A percentile compares a stretch with the other conserved stretches of the same genome.
Evolutionary conservation across 2,888 invertebrate genomes (phyloP).

Genomic region (Hybos culiciformis): DNA sequence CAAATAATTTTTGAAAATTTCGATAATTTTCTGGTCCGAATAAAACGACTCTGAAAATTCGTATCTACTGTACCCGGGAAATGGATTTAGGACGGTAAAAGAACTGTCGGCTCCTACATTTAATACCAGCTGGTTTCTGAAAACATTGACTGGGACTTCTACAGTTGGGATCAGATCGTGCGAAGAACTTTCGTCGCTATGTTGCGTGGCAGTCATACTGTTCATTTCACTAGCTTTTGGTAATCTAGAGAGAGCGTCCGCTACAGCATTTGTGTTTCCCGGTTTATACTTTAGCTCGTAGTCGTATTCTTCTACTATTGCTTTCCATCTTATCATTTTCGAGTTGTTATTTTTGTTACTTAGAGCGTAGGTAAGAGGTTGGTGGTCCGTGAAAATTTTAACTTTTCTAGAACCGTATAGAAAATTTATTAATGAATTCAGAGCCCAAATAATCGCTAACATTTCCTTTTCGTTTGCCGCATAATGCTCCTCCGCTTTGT

Average conservation of each 20-base stretch:
- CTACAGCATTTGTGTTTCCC: slow-evolving; percentile 3
- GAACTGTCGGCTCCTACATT: background rate
- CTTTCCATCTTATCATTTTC: slow-evolving; percentile 8
- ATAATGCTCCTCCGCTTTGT: background rate
- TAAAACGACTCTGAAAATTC: background rate
- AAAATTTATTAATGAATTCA: background rate
- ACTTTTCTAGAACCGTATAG: slow-evolving; percentile 2
- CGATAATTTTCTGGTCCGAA: background rate
- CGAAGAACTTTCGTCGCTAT: slow-evolving; percentile 2
- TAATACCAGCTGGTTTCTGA: background rate
- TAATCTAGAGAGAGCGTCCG: slow-evolving; percentile 5
- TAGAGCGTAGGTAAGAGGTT: background rate
- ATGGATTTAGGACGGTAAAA: background rate
- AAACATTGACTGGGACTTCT: slow-evolving; percentile 6
- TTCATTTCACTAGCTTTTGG: background rate
- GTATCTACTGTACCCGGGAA: background rate
- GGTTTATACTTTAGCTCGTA: slow-evolving; percentile 3
- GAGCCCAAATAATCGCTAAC: slow-evolving; percentile 6
- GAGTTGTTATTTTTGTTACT: slow-evolving; percentile 1
- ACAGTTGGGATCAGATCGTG: slow-evolving; percentile 2
- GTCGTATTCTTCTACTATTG: slow-evolving; percentile 8
- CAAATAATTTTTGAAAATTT: background rate
- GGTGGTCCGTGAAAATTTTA: slow-evolving; percentile 1
- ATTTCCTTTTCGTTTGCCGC: slow-evolving; percentile 2
- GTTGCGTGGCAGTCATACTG: background rate